phyloP scores from a whole-genome alignment of 2,888 invertebrate genomes.

The Imbricaverruca yamaguchii region DNA sequence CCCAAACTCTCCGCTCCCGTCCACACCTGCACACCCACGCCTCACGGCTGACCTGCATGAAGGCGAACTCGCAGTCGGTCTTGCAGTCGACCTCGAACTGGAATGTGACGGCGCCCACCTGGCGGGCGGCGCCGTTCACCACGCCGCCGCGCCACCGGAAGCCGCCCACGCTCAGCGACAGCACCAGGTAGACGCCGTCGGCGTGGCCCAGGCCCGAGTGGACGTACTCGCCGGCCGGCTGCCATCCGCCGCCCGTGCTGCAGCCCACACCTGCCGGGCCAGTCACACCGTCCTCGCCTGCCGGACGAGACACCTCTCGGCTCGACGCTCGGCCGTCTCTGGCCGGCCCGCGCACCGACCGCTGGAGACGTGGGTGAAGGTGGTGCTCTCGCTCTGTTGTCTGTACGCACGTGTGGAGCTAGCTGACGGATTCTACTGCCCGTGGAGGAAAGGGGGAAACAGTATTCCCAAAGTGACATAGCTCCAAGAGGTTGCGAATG shows the following conservation, averaged over 20 bases:
- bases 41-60: constrained; percentile 44
- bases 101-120: constrained; percentile 46
- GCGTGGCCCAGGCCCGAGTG: constrained; percentile 46
- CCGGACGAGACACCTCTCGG: too few species aligned
- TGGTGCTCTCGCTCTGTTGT: too few species aligned
- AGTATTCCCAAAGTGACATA: too few species aligned
- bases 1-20: too few species aligned
- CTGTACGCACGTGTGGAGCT: too few species aligned
- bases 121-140: constrained; percentile 40
- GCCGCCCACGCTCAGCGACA: constrained; percentile 41
- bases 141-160: constrained; percentile 42
- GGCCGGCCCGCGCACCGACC: too few species aligned
- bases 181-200: constrained; percentile 46
- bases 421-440: too few species aligned
- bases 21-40: neutral
- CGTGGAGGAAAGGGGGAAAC: too few species aligned
- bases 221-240: constrained; percentile 45
- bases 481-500: too few species aligned
- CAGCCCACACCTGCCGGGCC: constrained; percentile 37
- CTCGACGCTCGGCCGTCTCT: too few species aligned
- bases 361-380: too few species aligned
- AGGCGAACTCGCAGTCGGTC: constrained; percentile 47
- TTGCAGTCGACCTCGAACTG: constrained; percentile 49
- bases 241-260: constrained; percentile 45
- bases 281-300: too few species aligned